Conservation (phyloP, 1,140 invertebrate genomes). For the Reticulitermes speratus region DNA sequence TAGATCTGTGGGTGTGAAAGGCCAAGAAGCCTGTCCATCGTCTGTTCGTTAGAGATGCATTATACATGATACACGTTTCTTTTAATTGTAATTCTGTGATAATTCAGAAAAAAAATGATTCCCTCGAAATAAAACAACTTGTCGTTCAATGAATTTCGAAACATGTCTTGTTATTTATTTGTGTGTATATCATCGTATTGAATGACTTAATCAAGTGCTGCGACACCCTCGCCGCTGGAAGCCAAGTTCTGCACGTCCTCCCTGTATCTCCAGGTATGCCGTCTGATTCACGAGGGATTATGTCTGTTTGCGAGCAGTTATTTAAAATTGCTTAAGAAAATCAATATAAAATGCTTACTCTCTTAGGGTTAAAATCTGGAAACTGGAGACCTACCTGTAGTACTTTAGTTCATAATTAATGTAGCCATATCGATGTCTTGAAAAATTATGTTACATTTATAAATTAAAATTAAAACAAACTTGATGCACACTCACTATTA, state of each 20-base stretch:
- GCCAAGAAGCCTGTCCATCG: not conserved
- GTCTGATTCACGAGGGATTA: too few species aligned
- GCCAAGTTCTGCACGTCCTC: not conserved
- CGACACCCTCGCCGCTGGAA: not conserved
- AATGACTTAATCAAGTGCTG: not conserved
- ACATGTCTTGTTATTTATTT: not conserved
- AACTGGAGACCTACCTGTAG: too few species aligned
- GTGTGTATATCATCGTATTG: not conserved
- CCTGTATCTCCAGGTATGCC: not conserved
- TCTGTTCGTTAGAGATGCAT: not conserved
- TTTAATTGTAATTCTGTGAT: constrained; percentile 19
- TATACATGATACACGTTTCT: not conserved
- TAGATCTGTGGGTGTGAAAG: constrained; percentile 1
- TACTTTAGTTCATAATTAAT: too few species aligned
- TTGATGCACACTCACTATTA: too few species aligned
- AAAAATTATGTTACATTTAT: too few species aligned
- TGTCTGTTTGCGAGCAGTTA: too few species aligned
- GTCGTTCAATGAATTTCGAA: constrained; percentile 15
- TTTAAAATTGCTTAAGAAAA: too few species aligned
- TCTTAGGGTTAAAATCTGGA: too few species aligned
- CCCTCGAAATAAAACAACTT: constrained; percentile 13
- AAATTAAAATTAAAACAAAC: too few species aligned
- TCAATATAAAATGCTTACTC: too few species aligned
- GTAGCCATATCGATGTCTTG: too few species aligned
- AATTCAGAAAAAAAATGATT: constrained; percentile 15